phyloP scores from a whole-genome alignment of 2,113 vertebrate genomes.

The Elaphurus davidianus region DNA sequence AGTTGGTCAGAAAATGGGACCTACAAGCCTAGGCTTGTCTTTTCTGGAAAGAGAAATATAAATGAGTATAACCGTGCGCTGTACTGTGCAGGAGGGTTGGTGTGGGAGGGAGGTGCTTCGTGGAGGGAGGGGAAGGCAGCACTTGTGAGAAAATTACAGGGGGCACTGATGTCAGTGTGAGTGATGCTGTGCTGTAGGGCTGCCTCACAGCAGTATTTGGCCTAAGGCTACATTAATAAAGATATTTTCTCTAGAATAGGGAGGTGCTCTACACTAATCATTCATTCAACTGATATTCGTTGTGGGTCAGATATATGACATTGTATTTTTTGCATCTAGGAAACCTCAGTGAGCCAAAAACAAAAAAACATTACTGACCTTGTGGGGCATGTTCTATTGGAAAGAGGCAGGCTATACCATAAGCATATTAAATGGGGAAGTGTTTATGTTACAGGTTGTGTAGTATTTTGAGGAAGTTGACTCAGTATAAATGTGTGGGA shows the following conservation, averaged over 20 bases:
- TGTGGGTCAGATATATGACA: neutral
- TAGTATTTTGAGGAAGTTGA: neutral
- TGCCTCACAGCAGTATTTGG: neutral
- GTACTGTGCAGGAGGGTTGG: neutral
- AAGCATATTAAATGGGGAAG: neutral
- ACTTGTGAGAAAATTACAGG: neutral
- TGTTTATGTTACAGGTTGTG: neutral
- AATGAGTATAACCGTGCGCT: neutral
- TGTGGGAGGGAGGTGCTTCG: neutral
- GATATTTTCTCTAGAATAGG: neutral
- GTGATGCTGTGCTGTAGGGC: neutral
- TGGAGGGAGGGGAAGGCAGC: neutral
- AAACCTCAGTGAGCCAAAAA: neutral
- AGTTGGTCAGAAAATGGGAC: neutral
- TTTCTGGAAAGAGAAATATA: neutral
- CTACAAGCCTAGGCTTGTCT: neutral
- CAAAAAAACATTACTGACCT: neutral
- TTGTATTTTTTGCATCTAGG: neutral
- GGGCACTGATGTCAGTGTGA: neutral
- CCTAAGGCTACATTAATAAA: neutral
- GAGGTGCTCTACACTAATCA: neutral
- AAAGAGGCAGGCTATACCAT: neutral
- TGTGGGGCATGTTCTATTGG: neutral
- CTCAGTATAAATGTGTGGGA: neutral
- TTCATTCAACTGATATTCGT: neutral